These are phyloP conservation scores for Scyliorhinus canicula DNA, from an alignment of 2,797 vertebrate species.

Conservation along the genomic window DNA sequence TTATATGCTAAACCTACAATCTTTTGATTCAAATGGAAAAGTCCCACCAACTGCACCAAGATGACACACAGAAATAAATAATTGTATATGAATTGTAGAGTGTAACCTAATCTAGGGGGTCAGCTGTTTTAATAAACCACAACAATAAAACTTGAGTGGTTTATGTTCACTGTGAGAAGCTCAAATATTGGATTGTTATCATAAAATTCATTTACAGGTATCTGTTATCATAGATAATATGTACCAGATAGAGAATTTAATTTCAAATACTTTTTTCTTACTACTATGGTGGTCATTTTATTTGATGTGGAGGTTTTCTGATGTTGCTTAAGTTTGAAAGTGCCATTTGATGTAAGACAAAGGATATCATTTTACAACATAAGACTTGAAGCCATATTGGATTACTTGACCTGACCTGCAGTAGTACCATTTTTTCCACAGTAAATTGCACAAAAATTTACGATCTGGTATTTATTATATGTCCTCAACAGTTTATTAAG, in stretches of 20 bases:
- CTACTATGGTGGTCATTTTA: constrained; percentile 36
- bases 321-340: constrained; percentile 36
- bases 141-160: constrained; percentile 37
- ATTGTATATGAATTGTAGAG: background rate
- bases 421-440: constrained; percentile 32
- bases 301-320: constrained; percentile 36
- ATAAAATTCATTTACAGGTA: constrained; percentile 34
- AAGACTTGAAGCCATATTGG: constrained; percentile 37
- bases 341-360: constrained; percentile 39
- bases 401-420: constrained; percentile 33
- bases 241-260: constrained; percentile 35
- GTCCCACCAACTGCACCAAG: background rate
- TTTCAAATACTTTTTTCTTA: constrained; percentile 37
- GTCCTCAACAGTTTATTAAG: constrained; percentile 34
- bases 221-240: constrained; percentile 37
- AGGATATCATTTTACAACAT: constrained; percentile 33
- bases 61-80: constrained; percentile 26
- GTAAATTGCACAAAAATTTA: constrained; percentile 33
- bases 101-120: constrained; percentile 24
- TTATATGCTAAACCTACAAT: background rate
- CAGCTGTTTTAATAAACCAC: constrained; percentile 30
- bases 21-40: constrained; percentile 19
- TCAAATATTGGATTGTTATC: constrained; percentile 14
- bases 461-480: constrained; percentile 39
- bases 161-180: constrained; percentile 29